Conservation (phyloP, 2,888 invertebrate genomes). For the Notodonta ziczac region DNA sequence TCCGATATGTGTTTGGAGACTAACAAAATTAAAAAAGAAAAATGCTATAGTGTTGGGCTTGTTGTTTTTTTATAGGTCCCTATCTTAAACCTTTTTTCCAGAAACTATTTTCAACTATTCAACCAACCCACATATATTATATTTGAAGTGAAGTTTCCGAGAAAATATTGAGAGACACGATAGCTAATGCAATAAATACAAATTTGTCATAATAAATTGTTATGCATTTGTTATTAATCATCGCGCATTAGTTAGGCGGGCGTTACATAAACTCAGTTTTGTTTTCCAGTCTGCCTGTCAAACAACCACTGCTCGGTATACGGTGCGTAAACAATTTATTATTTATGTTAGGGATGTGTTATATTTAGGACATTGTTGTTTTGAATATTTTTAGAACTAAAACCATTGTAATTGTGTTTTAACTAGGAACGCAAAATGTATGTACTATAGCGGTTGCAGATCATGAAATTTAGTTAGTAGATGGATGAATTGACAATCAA, state of each 20-base stretch:
- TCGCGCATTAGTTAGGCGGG: background rate
- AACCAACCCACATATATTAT: too few species aligned
- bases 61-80: too few species aligned
- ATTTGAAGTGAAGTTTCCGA: background rate
- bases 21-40: too few species aligned
- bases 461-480: too few species aligned
- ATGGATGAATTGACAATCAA: too few species aligned
- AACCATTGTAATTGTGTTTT: slow-evolving; percentile 19
- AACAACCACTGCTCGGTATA: slow-evolving; percentile 35
- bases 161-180: background rate
- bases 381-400: slow-evolving; percentile 31
- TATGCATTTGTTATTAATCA: slow-evolving; percentile 3
- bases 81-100: too few species aligned
- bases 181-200: background rate
- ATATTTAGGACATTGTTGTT: slow-evolving; percentile 15
- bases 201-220: background rate
- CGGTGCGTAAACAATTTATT: slow-evolving; percentile 45
- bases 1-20: too few species aligned
- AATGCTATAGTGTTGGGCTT: too few species aligned
- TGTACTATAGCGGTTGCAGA: too few species aligned
- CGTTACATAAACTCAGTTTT: slow-evolving; percentile 14
- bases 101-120: too few species aligned
- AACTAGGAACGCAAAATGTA: background rate
- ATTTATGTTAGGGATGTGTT: slow-evolving; percentile 41
- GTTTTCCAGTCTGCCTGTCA: slow-evolving; percentile 39